Evolutionary conservation across 1,140 invertebrate genomes (phyloP).

Genomic region (Anastrepha obliqua): DNA sequence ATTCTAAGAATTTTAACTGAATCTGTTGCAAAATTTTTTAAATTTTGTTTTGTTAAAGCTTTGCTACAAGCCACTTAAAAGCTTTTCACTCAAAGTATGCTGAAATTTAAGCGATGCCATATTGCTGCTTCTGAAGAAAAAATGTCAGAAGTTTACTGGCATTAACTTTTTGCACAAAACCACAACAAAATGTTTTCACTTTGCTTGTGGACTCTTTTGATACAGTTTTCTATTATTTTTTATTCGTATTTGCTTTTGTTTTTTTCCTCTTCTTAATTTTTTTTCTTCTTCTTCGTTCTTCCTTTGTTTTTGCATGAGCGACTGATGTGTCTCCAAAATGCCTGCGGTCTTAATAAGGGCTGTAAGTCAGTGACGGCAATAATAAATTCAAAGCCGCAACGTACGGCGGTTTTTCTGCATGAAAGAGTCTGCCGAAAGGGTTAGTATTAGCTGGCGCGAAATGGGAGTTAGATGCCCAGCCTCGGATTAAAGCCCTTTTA

Average conservation of each 20-base stretch:
- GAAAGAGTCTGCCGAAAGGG: background rate
- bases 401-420: background rate
- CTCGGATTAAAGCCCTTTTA: too few relatives aligned
- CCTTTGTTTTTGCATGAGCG: background rate
- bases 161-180: background rate
- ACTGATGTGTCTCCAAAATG: background rate
- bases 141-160: background rate
- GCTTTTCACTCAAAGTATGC: background rate
- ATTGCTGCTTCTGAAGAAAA: background rate
- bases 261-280: too few relatives aligned
- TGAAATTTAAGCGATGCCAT: background rate
- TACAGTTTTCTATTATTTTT: background rate
- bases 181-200: background rate
- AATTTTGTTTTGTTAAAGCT: background rate
- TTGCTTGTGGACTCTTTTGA: background rate
- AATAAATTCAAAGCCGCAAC: background rate
- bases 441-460: background rate
- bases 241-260: background rate
- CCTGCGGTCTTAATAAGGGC: conserved; percentile 20
- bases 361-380: background rate
- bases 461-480: background rate
- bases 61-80: background rate
- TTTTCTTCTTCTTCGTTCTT: too few relatives aligned
- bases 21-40: background rate
- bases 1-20: background rate